Percentiles rank a stretch among this genome's conserved stretches.
Conservation (phyloP, 1,140 invertebrate genomes). For the Archivesica marissinica region DNA sequence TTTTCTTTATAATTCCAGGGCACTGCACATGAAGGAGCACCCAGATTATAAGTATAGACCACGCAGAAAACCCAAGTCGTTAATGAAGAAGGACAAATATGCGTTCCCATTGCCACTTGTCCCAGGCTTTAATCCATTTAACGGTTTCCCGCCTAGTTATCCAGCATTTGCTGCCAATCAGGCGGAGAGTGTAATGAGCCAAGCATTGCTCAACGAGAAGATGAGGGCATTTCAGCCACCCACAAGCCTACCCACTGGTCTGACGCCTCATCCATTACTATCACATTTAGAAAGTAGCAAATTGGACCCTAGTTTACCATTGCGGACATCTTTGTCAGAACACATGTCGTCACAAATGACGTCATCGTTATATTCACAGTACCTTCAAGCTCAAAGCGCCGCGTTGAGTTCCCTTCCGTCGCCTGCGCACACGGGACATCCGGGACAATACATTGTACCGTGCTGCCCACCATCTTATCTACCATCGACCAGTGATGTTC, state of each 20-base stretch:
- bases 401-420: slow-evolving; percentile 72
- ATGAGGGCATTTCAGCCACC: slow-evolving; percentile 74
- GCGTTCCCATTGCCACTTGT: slow-evolving; percentile 95
- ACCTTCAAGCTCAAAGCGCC: slow-evolving; percentile 72
- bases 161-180: slow-evolving; percentile 73
- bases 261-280: slow-evolving; percentile 69
- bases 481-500: slow-evolving; percentile 75
- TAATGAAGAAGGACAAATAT: slow-evolving; percentile 96
- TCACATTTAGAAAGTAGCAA: slow-evolving; percentile 71
- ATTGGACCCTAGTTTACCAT: slow-evolving; percentile 65
- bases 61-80: slow-evolving; percentile 90
- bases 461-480: slow-evolving; percentile 79
- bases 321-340: slow-evolving; percentile 60
- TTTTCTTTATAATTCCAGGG: slow-evolving; percentile 84
- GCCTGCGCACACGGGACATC: slow-evolving; percentile 76
- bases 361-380: slow-evolving; percentile 68
- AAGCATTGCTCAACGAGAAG: slow-evolving; percentile 68
- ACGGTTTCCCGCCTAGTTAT: slow-evolving; percentile 84
- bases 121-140: slow-evolving; percentile 88
- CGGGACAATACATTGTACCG: slow-evolving; percentile 79
- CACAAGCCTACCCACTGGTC: slow-evolving; percentile 22
- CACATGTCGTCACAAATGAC: slow-evolving; percentile 62
- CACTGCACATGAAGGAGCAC: slow-evolving; percentile 99
- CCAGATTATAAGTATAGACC: slow-evolving; percentile 98
- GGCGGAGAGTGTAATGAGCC: slow-evolving; percentile 63